Evolutionary conservation across 2,113 vertebrate genomes (phyloP), one percentile per base, ranked within the genome.

Genomic region (Tor tambroides): DNA sequence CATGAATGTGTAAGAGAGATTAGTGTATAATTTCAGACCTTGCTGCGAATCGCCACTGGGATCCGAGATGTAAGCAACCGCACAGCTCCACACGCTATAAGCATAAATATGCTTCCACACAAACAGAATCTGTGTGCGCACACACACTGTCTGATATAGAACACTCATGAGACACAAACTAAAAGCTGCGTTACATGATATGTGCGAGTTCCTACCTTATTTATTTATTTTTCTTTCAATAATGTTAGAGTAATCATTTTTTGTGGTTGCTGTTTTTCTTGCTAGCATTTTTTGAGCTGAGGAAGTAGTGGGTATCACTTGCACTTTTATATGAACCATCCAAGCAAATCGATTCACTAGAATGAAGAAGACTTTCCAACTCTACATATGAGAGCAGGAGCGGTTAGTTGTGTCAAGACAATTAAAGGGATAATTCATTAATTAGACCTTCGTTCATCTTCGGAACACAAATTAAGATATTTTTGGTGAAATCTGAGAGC

Each of bases 1-100:
- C 26, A n/a, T 65, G 80, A 83, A 54, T 87, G 56, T 54, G 30
- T 74, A 54, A 83, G 51, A 5, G 85, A 86, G 78, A 86, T 82
- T 63, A 82, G 67, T 82, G 56, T 76, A 35, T 87, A 49, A 83
- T 76, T 87, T 67, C 26, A 32, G 71, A 51, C n/a, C 80, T 67
- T 77, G 71, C 80, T 77, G 80, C 23, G 56, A 67, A 75, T 76
- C 23, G 41, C 80, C 71, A 76, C 56, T 76, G 71, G 56, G 72
- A 67, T 75, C 43, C 41, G 21, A 63, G 63, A 83, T 83, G 80
- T 74, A 83, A 83, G 80, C 26, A 2, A 56, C 78, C 19, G 61
- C 67, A 43, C 79, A 71, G 21, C 14, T 46, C 30, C 0, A 56
- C 26, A 26, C 28, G 84, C 26, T 28, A 26, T 71, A 30, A 28